phyloP scores from a whole-genome alignment of 2,888 invertebrate species.

The Aproaerema taeniolella region DNA sequence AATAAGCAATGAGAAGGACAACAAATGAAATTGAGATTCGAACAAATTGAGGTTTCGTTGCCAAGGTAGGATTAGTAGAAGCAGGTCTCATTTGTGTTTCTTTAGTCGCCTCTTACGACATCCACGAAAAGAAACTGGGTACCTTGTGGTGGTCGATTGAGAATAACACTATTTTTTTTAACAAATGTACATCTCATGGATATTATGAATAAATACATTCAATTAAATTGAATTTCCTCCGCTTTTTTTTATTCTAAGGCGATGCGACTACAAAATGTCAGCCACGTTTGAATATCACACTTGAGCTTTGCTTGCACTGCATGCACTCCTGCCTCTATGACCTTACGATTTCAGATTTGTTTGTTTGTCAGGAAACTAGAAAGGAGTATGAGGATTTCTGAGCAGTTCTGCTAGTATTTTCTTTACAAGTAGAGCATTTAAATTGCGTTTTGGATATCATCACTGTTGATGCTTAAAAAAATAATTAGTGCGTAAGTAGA shows the following conservation, averaged over 20 bases:
- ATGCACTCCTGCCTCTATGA: constrained; percentile 29
- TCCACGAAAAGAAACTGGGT: neutral
- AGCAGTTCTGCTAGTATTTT: neutral
- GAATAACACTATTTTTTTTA: too few species aligned
- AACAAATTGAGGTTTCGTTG: too few species aligned
- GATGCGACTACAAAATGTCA: constrained; percentile 35
- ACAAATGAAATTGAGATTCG: too few species aligned
- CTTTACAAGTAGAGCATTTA: too few species aligned
- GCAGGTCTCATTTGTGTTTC: neutral
- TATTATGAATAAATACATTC: too few species aligned
- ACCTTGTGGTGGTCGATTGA: neutral
- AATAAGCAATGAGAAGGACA: too few species aligned
- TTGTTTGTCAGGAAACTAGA: too few species aligned
- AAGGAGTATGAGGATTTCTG: neutral
- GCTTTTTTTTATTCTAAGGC: constrained; percentile 11
- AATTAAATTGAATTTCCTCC: too few species aligned
- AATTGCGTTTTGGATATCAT: too few species aligned
- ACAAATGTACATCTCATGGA: too few species aligned
- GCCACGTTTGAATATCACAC: constrained; percentile 29
- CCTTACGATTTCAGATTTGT: constrained; percentile 29
- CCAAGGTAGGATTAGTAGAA: too few species aligned
- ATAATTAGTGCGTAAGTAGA: neutral
- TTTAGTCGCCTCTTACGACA: neutral
- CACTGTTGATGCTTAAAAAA: neutral
- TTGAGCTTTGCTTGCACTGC: constrained; percentile 20